Conservation (phyloP, 2,113 vertebrate genomes). For the Scalopus aquaticus region DNA sequence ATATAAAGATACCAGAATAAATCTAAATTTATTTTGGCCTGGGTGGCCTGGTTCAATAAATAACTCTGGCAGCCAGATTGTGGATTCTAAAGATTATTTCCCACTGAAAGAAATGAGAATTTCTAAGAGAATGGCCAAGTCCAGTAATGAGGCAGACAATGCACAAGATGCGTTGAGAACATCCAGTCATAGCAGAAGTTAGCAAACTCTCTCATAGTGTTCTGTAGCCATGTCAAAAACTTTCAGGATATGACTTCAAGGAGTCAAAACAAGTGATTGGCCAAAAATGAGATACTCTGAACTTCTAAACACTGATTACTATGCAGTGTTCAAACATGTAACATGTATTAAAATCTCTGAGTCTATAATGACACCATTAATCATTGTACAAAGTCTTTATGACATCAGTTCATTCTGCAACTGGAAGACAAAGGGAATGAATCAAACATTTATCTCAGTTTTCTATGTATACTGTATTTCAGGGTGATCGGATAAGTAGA, state of each 20-base stretch:
- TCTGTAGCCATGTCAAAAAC: not conserved
- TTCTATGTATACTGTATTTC: not conserved
- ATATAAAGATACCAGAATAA: not conserved
- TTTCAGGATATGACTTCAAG: not conserved
- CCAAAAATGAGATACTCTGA: not conserved
- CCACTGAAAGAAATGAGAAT: not conserved
- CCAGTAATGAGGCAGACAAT: not conserved
- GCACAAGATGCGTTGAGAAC: not conserved
- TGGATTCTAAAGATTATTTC: not conserved
- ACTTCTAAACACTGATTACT: not conserved
- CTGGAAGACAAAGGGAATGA: not conserved
- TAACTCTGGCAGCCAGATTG: not conserved
- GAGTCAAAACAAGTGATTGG: not conserved
- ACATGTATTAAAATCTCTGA: not conserved
- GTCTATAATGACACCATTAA: not conserved
- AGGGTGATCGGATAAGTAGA: not conserved
- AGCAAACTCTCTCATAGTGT: not conserved
- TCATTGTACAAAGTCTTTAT: not conserved
- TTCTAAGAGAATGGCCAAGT: not conserved
- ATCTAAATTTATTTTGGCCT: not conserved
- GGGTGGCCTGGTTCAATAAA: not conserved
- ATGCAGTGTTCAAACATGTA: not conserved
- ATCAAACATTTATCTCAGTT: not conserved
- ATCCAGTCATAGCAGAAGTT: not conserved
- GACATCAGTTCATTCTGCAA: not conserved